Conservation (phyloP, 2,888 invertebrate species). For the Tetheella fluctuosa region DNA sequence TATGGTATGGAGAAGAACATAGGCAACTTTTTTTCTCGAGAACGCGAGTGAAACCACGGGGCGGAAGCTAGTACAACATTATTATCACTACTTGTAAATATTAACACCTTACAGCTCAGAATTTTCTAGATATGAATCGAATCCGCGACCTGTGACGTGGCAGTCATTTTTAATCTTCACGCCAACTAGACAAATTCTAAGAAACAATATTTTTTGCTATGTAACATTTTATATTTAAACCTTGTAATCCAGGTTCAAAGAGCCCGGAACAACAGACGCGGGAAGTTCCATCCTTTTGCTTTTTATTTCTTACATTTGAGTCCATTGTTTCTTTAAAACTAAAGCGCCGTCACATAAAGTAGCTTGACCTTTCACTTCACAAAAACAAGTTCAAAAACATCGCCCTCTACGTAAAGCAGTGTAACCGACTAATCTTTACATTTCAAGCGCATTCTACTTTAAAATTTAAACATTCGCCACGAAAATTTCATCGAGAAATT, state of each 20-base stretch:
- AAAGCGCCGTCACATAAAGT: background rate
- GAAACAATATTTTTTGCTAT: no score
- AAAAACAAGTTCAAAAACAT: background rate
- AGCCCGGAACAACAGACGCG: background rate
- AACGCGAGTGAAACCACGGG: no score
- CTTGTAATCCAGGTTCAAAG: background rate
- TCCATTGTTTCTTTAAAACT: background rate
- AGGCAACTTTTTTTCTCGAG: no score
- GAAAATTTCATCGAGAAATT: slow-evolving; percentile 28
- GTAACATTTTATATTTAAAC: no score
- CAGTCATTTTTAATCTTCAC: no score
- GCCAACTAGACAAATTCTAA: no score
- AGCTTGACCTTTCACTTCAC: background rate
- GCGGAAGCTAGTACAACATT: no score
- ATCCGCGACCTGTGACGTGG: no score
- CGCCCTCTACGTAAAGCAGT: background rate
- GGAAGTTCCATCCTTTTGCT: background rate
- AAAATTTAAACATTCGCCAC: slow-evolving; percentile 35
- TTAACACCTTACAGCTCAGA: no score
- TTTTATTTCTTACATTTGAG: background rate
- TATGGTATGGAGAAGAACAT: no score
- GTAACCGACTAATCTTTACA: slow-evolving; percentile 15
- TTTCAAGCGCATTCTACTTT: slow-evolving; percentile 33
- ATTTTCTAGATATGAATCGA: no score
- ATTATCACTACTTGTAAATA: no score